A percentile compares a stretch with the other conserved stretches of the same genome.
Evolutionary conservation across 2,888 invertebrate species (phyloP).

Genomic region (Acheta domesticus): DNA sequence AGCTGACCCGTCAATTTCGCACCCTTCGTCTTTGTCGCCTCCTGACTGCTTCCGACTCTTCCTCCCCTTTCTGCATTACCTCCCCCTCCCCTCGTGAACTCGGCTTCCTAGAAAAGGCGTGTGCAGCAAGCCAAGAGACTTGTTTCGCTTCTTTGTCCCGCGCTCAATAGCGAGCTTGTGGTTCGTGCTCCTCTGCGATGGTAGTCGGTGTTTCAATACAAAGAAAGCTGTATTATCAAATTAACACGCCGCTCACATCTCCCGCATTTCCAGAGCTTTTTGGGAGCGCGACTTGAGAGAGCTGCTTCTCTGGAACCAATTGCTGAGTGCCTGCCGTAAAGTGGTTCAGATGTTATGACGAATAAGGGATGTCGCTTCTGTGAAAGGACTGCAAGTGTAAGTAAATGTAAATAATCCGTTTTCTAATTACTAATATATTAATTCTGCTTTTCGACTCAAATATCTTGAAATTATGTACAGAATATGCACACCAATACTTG

Average conservation of each 20-base stretch:
- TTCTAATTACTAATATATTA: too few species aligned
- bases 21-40: background rate
- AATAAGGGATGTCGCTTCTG: too few species aligned
- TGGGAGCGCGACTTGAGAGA: too few species aligned
- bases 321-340: too few species aligned
- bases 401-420: too few species aligned
- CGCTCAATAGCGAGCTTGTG: background rate
- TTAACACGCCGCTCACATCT: background rate
- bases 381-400: too few species aligned
- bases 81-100: background rate
- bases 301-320: too few species aligned
- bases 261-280: background rate
- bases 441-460: too few species aligned
- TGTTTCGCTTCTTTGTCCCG: background rate
- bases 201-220: background rate
- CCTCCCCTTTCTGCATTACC: background rate
- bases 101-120: background rate
- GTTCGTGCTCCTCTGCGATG: background rate
- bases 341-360: too few species aligned
- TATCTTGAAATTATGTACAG: too few species aligned
- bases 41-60: background rate
- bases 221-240: slow-evolving; percentile 10
- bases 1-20: background rate
- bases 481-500: too few species aligned
- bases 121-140: background rate